Evolutionary conservation across 92 coral and sea anemone genomes (phyloP).

Genomic region (Muricea muricata): DNA sequence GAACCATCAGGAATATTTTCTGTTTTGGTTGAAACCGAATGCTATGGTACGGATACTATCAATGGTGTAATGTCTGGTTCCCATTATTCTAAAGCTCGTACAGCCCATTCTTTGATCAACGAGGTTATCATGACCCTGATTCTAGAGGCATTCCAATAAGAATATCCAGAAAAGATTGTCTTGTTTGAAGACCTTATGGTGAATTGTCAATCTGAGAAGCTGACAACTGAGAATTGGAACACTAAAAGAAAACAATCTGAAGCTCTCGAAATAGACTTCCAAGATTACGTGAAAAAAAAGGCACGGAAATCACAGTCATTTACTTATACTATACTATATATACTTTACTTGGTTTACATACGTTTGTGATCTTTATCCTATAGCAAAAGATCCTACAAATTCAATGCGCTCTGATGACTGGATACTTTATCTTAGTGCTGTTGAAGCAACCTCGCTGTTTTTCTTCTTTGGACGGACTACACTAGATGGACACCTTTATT

Average conservation of each 20-base stretch:
- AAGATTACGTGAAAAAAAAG: slow-evolving; percentile 5
- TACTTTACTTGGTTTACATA: slow-evolving; percentile 16
- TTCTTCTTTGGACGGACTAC: slow-evolving; percentile 27
- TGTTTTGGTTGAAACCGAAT: slow-evolving; percentile 28
- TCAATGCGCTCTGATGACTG: slow-evolving; percentile 17
- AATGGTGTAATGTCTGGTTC: slow-evolving; percentile 19
- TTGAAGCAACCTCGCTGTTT: not conserved
- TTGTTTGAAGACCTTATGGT: slow-evolving; percentile 4
- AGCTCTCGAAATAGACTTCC: not conserved
- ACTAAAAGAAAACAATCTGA: slow-evolving; percentile 1
- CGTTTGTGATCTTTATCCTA: slow-evolving; percentile 16
- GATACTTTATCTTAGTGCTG: slow-evolving; percentile 32
- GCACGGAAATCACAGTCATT: slow-evolving; percentile 20
- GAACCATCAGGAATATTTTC: slow-evolving; percentile 21
- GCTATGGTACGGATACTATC: slow-evolving; percentile 26
- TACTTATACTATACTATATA: too few species aligned
- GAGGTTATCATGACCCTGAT: slow-evolving; percentile 31
- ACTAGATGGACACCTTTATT: slow-evolving; percentile 22
- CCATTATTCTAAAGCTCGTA: slow-evolving; percentile 19
- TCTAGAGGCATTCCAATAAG: slow-evolving; percentile 17
- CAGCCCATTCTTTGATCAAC: slow-evolving; percentile 27
- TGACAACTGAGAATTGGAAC: slow-evolving; percentile 11
- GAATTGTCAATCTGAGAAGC: not conserved
- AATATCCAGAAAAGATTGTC: slow-evolving; percentile 17
- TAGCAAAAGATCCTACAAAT: slow-evolving; percentile 25